These are phyloP conservation scores for Melanaphis sacchari DNA, from an alignment of 1,140 invertebrate species.

Conservation along the genomic window DNA sequence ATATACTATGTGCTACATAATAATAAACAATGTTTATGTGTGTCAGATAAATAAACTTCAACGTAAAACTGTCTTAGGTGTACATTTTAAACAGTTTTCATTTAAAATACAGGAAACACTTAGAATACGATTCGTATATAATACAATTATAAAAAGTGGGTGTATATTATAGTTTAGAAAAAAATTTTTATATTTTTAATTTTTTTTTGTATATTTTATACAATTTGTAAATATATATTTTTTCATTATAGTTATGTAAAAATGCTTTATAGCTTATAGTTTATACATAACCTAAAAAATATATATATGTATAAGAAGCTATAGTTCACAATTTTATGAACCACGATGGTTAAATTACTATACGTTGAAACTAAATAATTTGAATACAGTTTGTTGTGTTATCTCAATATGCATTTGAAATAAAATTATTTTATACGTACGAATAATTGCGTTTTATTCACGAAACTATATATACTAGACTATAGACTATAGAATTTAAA, in stretches of 20 bases:
- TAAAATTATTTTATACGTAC: background rate
- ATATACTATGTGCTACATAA: background rate
- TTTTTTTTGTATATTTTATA: too few relatives aligned
- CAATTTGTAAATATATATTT: too few relatives aligned
- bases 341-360: background rate
- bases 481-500: background rate
- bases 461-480: background rate
- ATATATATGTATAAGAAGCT: background rate
- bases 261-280: background rate
- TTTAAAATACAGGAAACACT: background rate
- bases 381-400: background rate
- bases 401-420: background rate
- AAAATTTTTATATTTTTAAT: too few relatives aligned
- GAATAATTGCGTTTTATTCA: background rate
- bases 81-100: background rate
- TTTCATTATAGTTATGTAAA: too few relatives aligned
- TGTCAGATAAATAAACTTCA: background rate
- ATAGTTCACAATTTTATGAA: background rate
- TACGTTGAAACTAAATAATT: background rate
- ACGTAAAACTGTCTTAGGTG: background rate
- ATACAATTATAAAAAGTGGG: too few relatives aligned
- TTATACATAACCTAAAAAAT: background rate
- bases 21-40: background rate
- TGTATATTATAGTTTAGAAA: too few relatives aligned
- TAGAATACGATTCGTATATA: too few relatives aligned